Evolutionary conservation across 2,797 vertebrate genomes (phyloP).

Genomic region (Poeciliopsis turneri): DNA sequence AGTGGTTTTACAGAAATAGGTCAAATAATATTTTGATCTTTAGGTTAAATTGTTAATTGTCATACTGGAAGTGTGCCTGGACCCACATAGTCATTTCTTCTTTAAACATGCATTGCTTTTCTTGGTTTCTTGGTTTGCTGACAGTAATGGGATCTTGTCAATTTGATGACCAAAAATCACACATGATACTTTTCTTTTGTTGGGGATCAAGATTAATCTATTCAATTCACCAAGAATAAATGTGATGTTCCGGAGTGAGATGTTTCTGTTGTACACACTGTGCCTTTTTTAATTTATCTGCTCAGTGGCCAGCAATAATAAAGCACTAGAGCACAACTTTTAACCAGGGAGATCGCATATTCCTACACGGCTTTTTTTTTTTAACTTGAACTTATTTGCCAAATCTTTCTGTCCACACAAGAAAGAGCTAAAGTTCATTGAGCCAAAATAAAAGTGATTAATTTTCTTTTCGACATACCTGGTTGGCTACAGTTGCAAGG

Average conservation of each 20-base stretch:
- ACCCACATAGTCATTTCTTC: not conserved
- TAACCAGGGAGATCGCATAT: constrained; percentile 18
- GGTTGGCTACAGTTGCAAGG: not conserved
- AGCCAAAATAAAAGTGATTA: not conserved
- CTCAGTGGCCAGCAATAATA: constrained; percentile 28
- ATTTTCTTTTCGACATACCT: not conserved
- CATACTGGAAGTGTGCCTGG: not conserved
- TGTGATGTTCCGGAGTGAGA: constrained; percentile 17
- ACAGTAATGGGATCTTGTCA: not conserved
- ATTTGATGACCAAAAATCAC: not conserved
- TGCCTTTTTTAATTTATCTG: constrained; percentile 40
- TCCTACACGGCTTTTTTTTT: constrained; percentile 3
- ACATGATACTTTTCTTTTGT: not conserved
- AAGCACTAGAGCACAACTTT: constrained; percentile 29
- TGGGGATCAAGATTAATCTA: constrained; percentile 16
- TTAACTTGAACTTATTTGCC: constrained; percentile 19
- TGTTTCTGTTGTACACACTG: constrained; percentile 13
- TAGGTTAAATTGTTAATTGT: not conserved
- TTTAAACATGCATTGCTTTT: not conserved
- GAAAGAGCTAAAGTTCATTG: not conserved
- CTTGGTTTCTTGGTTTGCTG: not conserved
- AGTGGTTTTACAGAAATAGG: not conserved
- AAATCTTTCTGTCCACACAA: constrained; percentile 15
- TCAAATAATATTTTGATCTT: not conserved
- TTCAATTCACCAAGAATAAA: constrained; percentile 16